These are phyloP conservation scores for Seladonia tumulorum DNA, from an alignment of 2,888 invertebrate species.

Conservation along the genomic window DNA sequence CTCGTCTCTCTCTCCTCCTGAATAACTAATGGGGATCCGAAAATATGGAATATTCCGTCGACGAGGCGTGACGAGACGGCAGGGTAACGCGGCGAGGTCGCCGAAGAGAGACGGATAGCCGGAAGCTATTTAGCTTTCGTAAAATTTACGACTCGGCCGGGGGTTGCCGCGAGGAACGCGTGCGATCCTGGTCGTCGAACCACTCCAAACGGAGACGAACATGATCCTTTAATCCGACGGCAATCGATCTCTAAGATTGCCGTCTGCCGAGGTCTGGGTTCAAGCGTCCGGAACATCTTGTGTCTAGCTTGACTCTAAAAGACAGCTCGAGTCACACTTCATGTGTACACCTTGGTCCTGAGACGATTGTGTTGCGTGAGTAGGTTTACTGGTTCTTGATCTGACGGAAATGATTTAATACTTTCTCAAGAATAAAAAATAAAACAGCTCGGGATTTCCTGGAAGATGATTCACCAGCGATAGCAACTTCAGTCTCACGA, in stretches of 20 bases:
- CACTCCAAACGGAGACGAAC: not conserved
- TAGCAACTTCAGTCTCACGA: not conserved
- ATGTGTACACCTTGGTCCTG: no score
- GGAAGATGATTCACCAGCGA: not conserved
- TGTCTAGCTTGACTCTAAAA: not conserved
- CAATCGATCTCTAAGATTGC: not conserved
- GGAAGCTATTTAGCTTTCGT: conserved; percentile 16
- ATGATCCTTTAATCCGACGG: conserved; percentile 2
- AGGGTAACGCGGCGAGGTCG: not conserved
- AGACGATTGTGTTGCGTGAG: not conserved
- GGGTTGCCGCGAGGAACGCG: not conserved
- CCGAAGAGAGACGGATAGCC: not conserved
- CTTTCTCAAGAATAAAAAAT: not conserved
- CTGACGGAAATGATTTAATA: not conserved
- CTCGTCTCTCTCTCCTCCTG: not conserved
- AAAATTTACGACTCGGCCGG: not conserved
- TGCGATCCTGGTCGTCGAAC: not conserved
- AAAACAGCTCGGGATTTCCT: not conserved
- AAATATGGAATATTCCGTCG: conserved; percentile 17
- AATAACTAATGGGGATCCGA: conserved; percentile 21
- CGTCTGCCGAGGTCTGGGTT: not conserved
- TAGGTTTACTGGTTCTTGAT: not conserved
- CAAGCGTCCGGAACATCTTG: not conserved
- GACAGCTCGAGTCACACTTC: not conserved
- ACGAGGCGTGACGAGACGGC: not conserved